Conservation (phyloP, 2,888 invertebrate species). For the Ethmia dodecea region DNA sequence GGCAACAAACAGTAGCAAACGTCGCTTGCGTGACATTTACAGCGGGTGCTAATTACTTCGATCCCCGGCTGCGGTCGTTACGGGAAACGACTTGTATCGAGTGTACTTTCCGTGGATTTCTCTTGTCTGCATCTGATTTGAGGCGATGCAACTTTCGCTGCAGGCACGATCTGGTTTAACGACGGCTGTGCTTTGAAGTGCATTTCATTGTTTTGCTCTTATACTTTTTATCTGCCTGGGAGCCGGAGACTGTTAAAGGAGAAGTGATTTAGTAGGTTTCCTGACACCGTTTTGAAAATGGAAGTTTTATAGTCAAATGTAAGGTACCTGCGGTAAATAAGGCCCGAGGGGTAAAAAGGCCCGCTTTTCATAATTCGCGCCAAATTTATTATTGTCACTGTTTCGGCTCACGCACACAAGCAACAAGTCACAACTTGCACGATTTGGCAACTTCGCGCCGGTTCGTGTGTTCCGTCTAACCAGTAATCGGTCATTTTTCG, state of each 20-base stretch:
- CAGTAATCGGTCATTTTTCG: too few species aligned
- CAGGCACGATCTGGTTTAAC: constrained; percentile 58
- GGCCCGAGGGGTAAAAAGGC: too few species aligned
- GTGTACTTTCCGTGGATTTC: constrained; percentile 49
- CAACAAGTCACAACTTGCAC: too few species aligned
- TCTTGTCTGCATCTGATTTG: constrained; percentile 61
- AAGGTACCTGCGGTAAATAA: too few species aligned
- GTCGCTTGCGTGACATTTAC: constrained; percentile 60
- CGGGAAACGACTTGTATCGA: constrained; percentile 46
- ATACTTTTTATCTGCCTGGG: constrained; percentile 4
- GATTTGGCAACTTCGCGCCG: too few species aligned
- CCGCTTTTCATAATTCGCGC: too few species aligned
- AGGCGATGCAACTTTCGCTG: constrained; percentile 59
- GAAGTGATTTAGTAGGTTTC: neutral
- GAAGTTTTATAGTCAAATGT: too few species aligned
- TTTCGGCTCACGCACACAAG: too few species aligned
- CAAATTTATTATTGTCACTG: too few species aligned
- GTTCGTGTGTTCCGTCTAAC: too few species aligned
- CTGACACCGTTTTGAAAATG: too few species aligned
- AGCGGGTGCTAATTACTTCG: constrained; percentile 54
- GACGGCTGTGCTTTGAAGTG: constrained; percentile 21
- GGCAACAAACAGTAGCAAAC: too few species aligned
- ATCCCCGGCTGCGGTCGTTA: constrained; percentile 45
- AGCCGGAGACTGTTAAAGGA: neutral
- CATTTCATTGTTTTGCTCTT: constrained; percentile 21